A percentile compares a stretch with the other conserved stretches of the same genome.
phyloP scores from a whole-genome alignment of 2,888 invertebrate species.

The Ischnus inquisitorius region DNA sequence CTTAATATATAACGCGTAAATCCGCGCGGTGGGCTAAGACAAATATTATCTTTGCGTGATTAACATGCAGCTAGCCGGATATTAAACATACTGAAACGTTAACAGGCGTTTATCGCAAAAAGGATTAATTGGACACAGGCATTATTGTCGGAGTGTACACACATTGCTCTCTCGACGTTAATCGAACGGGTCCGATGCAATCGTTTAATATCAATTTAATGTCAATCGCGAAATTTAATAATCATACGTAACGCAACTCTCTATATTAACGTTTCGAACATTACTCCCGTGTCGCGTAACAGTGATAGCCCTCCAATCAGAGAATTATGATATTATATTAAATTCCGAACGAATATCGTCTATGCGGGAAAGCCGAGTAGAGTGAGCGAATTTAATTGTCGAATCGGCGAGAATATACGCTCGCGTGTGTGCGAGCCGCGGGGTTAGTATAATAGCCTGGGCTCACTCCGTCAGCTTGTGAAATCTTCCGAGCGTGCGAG shows the following conservation, averaged over 20 bases:
- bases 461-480: slow-evolving; percentile 31
- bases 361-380: neutral
- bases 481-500: slow-evolving; percentile 21
- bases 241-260: neutral
- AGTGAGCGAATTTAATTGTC: slow-evolving; percentile 6
- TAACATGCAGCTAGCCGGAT: neutral
- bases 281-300: neutral
- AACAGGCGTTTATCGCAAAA: neutral
- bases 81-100: neutral
- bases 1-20: no score
- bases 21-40: neutral
- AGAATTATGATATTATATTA: neutral
- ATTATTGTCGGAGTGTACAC: neutral
- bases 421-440: neutral
- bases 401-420: neutral
- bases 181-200: neutral
- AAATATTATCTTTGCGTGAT: slow-evolving; percentile 2
- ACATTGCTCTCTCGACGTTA: neutral
- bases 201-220: slow-evolving; percentile 14
- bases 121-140: neutral
- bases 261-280: neutral
- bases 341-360: neutral
- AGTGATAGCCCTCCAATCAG: neutral
- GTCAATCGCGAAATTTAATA: neutral
- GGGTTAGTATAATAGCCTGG: slow-evolving; percentile 2